Evolutionary conservation across 2,888 invertebrate species (phyloP).

Genomic region (Oscheius onirici): DNA sequence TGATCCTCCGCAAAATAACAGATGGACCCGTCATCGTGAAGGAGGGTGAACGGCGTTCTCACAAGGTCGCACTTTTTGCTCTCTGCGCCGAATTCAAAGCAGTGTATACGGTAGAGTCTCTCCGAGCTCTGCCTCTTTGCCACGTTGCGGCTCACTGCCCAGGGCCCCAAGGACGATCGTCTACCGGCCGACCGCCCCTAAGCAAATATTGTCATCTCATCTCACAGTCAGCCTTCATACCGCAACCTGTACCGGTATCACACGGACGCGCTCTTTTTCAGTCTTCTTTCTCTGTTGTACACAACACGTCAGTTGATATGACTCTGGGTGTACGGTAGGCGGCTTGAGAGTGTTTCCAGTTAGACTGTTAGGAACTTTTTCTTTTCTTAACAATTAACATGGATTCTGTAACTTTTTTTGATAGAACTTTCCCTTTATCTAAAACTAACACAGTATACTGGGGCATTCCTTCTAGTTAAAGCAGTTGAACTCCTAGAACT

Average conservation of each 20-base stretch:
- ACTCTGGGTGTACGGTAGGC: no score
- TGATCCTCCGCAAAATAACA: constrained; percentile 25
- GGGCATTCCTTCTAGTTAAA: background rate
- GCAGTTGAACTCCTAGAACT: no score
- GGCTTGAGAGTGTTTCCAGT: no score
- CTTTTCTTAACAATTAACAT: background rate
- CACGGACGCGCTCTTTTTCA: no score
- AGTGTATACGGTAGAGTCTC: constrained; percentile 7
- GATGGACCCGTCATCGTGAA: background rate
- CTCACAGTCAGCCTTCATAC: background rate
- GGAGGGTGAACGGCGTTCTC: constrained; percentile 18
- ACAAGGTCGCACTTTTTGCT: constrained; percentile 4
- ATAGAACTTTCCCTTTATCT: background rate
- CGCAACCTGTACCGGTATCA: constrained; percentile 20
- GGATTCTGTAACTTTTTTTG: background rate
- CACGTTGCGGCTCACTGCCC: constrained; percentile 27
- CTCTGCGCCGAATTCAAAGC: background rate
- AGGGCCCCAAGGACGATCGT: constrained; percentile 30
- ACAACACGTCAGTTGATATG: no score
- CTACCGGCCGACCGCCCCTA: constrained; percentile 28
- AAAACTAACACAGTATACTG: background rate
- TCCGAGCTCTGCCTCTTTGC: constrained; percentile 15
- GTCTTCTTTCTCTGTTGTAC: no score
- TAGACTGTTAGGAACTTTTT: no score
- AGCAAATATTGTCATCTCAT: constrained; percentile 24